Evolutionary conservation across 1,140 invertebrate species (phyloP), one percentile per base, ranked within the genome.

Genomic region (Lasioglossum baleicum): DNA sequence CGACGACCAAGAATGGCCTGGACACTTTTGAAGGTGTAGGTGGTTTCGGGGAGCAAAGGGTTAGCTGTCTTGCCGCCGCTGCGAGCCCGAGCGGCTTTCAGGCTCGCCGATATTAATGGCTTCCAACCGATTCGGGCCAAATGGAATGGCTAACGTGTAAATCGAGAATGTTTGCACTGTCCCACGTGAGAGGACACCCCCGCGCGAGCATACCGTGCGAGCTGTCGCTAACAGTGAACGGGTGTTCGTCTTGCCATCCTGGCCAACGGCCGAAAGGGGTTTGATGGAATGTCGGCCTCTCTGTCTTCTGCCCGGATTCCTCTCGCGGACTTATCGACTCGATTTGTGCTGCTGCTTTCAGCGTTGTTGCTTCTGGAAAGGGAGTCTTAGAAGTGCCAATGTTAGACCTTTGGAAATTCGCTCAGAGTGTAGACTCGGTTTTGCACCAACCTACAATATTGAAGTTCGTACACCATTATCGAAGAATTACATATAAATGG

Each of bases 81-180:
- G 56, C 71, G 67, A 83, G 82, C 86, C 60, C 61, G 75, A 87
- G 80, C 84, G 80, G 83, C 85, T 87, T 87, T 84, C 81, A 87
- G 79, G 83, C 79, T 84, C 63, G 63, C 78, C 76, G 80, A 87
- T 87, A 88, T 88, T 88, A 88, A 88, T 87, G 86, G 87, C 81
- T 86, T 83, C 83, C 81, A 82, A 78, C 86, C 82, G 87, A 88
- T 85, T 86, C 87, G 73, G 83, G 87, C 87, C 87, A 87, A 88
- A 88, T 88, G 87, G 87, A 88, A 88, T 88, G 87, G 87, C 87
- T 83, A 87, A 88, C 87, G 88, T 87, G 88, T 88, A 89, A 89
- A 89, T 88, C 76, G 88, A 89, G 88, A 89, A 89, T 88, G 88
- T 89, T 88, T 88, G 86, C 81, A 61, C 80, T 80, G 82, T 79